Conservation (phyloP, 2,888 invertebrate genomes). For the Busseola fusca region DNA sequence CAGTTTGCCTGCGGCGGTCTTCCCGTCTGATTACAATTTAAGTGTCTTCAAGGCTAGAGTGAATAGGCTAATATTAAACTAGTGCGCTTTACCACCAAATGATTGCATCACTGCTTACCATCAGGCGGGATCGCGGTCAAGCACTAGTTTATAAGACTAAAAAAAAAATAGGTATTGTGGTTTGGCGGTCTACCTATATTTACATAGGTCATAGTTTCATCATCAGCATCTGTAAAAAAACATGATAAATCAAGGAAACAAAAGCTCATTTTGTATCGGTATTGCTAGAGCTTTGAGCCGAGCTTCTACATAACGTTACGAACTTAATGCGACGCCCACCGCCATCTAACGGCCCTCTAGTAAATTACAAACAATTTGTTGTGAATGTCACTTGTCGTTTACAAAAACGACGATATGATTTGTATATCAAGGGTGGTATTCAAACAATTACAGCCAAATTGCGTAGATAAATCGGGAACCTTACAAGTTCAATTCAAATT, state of each 20-base stretch:
- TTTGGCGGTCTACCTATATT: background rate
- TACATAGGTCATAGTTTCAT: background rate
- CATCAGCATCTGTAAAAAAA: background rate
- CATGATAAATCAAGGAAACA: background rate
- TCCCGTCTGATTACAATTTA: too few species aligned
- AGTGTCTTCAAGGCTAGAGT: too few species aligned
- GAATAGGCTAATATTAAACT: too few species aligned
- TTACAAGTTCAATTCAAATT: background rate
- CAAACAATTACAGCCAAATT: background rate
- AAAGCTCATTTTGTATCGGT: background rate
- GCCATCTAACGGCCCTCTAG: conserved; percentile 78
- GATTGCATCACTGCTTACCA: too few species aligned
- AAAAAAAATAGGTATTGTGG: too few species aligned
- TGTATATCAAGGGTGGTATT: conserved; percentile 2
- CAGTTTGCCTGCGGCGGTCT: too few species aligned
- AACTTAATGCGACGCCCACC: conserved; percentile 64
- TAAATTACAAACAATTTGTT: conserved; percentile 66
- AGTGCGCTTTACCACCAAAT: too few species aligned
- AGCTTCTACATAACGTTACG: conserved; percentile 15
- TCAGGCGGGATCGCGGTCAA: too few species aligned
- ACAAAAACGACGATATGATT: conserved; percentile 10
- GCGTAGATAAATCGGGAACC: background rate
- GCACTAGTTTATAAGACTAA: too few species aligned
- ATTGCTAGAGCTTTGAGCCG: background rate
- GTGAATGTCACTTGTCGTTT: background rate